Conservation (phyloP, 2,888 invertebrate genomes). For the Thera obeliscata region DNA sequence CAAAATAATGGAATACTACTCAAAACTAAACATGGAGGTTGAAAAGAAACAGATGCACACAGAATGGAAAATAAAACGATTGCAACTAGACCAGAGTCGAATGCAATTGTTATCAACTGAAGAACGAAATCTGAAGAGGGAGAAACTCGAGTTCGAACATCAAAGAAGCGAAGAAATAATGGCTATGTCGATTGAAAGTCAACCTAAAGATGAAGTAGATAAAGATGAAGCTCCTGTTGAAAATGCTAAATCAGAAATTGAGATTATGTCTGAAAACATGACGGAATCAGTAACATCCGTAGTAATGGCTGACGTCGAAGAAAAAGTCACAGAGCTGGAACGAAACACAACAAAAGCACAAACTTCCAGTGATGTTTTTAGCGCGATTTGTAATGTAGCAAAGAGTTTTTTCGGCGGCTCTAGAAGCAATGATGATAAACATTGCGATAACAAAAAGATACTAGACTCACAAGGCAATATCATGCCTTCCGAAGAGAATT, state of each 20-base stretch:
- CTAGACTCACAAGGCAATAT: conserved; percentile 73
- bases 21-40: conserved; percentile 85
- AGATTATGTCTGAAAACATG: conserved; percentile 29
- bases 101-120: conserved; percentile 78
- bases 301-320: conserved; percentile 41
- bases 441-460: conserved; percentile 65
- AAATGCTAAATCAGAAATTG: conserved; percentile 22
- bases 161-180: conserved; percentile 65
- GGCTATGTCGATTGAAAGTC: conserved; percentile 65
- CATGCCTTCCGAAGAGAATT: conserved; percentile 48
- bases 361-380: conserved; percentile 61
- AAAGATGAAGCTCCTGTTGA: conserved; percentile 20
- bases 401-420: conserved; percentile 67
- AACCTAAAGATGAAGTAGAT: conserved; percentile 53
- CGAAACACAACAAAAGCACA: conserved; percentile 52
- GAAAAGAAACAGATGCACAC: conserved; percentile 83
- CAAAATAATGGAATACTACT: conserved; percentile 86
- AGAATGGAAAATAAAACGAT: conserved; percentile 83
- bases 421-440: conserved; percentile 49
- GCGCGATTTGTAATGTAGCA: conserved; percentile 67
- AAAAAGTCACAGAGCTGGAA: conserved; percentile 41
- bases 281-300: conserved; percentile 45
- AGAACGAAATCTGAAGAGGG: conserved; percentile 82
- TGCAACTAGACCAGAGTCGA: conserved; percentile 73
- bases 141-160: conserved; percentile 78